These are phyloP conservation scores for Rallus limicola DNA, from an alignment of 2,113 vertebrate species.

Conservation along the genomic window DNA sequence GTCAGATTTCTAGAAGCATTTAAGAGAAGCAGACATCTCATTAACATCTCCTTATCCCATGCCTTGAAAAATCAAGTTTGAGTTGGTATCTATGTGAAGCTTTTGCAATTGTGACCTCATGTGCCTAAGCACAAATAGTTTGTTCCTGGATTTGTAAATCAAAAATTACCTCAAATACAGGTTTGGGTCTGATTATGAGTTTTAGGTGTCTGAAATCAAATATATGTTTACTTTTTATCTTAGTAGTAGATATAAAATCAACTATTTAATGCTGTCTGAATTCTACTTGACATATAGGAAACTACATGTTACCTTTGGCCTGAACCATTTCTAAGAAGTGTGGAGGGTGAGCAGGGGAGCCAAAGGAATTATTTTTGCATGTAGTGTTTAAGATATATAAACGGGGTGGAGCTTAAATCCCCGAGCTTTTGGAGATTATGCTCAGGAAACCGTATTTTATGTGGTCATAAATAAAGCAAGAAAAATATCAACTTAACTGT, in stretches of 20 bases:
- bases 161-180: not conserved
- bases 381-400: slow-evolving; percentile 43
- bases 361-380: slow-evolving; percentile 34
- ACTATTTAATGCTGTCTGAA: slow-evolving; percentile 19
- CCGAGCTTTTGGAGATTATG: slow-evolving; percentile 55
- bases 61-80: not conserved
- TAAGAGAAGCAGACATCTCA: not conserved
- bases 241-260: not conserved
- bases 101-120: not conserved
- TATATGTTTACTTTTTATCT: not conserved
- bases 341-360: not conserved
- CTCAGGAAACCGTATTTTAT: slow-evolving; percentile 70
- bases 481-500: slow-evolving; percentile 63
- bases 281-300: not conserved
- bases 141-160: not conserved
- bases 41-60: not conserved
- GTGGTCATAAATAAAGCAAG: slow-evolving; percentile 71
- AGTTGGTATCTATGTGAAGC: not conserved
- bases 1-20: not conserved
- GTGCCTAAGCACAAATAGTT: not conserved
- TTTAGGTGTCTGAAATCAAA: not conserved
- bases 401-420: slow-evolving; percentile 65
- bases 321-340: slow-evolving; percentile 24
- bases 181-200: not conserved
- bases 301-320: slow-evolving; percentile 17